Base-by-base conservation (phyloP, 2,888 invertebrate genomes). In the Prenolepis imparis region DNA sequence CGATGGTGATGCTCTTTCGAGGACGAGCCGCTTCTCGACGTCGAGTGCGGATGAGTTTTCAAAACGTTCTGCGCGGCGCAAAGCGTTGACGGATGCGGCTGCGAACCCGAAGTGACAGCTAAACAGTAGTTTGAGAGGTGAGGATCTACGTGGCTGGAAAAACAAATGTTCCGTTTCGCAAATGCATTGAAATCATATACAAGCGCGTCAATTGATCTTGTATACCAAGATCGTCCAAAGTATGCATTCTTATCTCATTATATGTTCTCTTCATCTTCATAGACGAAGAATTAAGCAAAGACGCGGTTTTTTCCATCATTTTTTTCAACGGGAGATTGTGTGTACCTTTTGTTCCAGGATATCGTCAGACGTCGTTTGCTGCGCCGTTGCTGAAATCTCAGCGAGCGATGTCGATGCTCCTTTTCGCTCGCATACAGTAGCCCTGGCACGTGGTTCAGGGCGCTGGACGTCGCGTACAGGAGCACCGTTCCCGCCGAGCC, bases 331-430 rank as follows among this genome's bases (percentile, higher is more conserved):
- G 6, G 6, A 21, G 12, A 21, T 21, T 64, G 63, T 28, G 28
- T 28, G 18, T 91, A 94, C 94, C 94, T 94, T 90, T 94, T 94
- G 88, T 92, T 93, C 94, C 94, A 95, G 6, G 94, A 94, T 24
- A 95, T 91, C 18, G 93, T 94, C n/a, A 95, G 92, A 48, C 94
- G 92, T 24, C 93, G 93, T 82, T 93, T 92, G 84, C 93, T 94
- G 78, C 93, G 92, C 64, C 93, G 89, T 74, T 94, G 94, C 75
- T 94, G 94, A 86, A 94, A 94, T 85, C 93, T 90, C 57, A 94
- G 90, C 11, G 91, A 85, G 28, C 92, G 92, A 68, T 91, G 93
- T 15, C 92, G 91, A 80, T 92, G 92, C 63, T 90, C 88, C 12
- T 82, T 83, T 4, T 90, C 89, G 74, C 67, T 86, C 36, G 83